Base-by-base conservation (phyloP, 2,888 invertebrate genomes). In the Protodeltote pygarga region DNA sequence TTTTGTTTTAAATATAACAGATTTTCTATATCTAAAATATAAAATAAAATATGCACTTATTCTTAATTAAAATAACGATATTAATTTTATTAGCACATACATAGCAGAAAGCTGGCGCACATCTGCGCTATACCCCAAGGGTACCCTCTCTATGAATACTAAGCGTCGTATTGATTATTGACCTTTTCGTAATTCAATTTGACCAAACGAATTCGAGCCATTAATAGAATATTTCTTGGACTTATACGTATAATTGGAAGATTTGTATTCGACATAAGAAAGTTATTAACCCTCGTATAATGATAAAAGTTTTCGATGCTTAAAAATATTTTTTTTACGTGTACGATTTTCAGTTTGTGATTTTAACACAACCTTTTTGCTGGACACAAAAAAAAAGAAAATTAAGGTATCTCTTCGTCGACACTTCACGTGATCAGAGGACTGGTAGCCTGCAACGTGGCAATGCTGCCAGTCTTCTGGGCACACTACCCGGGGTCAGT, bases 41-140 rank as follows among this genome's bases (percentile, higher is more conserved):
- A n/a, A n/a, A n/a, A n/a, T n/a, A n/a, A n/a, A n/a, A n/a, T n/a
- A n/a, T n/a, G n/a, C n/a, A n/a, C n/a, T n/a, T n/a, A n/a, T n/a
- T n/a, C n/a, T n/a, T n/a, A n/a, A n/a, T n/a, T 33, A 20, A 14
- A 39, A 40, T 35, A 14, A 45, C 23, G 25, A 17, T 1, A 27
- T 37, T 8, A 6, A 4, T 9, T 35, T 19, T 35, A 28, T 35
- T 45, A 16, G 19, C 16, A 32, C n/a, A 29, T 17, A 19, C 3
- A 40, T 23, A 29, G 31, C 11, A 32, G 28, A 31, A 8, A 1
- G 2, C 15, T 25, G 15, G 27, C 31, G 17, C 53, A 58, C 81
- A 79, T 75, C 77, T 81, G 79, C 67, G 66, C 47, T 68, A 50
- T 59, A 62, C 75, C 81, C 81, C 65, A 47, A 78, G 76, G 74